Percentiles rank a stretch among this genome's conserved stretches.
Evolutionary conservation across 2,797 vertebrate genomes (phyloP).

Genomic region (Betta splendens): DNA sequence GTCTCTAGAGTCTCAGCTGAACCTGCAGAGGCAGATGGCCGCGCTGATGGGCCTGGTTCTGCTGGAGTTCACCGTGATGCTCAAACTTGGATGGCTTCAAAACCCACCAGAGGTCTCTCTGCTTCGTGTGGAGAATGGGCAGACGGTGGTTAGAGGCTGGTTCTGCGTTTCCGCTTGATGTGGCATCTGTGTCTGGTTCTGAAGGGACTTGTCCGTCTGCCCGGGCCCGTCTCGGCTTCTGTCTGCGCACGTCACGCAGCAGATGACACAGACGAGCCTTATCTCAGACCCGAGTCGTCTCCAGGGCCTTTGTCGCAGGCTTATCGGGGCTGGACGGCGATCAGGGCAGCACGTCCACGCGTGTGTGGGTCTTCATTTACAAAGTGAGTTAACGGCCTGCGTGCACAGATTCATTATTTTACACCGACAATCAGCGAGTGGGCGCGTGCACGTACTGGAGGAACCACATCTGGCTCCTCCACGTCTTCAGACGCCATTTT

Average conservation of each 20-base stretch:
- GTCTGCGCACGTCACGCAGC: constrained; percentile 16
- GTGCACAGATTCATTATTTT: constrained; percentile 21
- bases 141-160: constrained; percentile 34
- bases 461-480: constrained; percentile 47
- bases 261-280: constrained; percentile 32
- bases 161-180: constrained; percentile 40
- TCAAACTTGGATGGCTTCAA: constrained; percentile 17
- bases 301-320: constrained; percentile 12
- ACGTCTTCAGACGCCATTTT: constrained; percentile 51
- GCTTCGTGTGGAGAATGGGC: too few relatives aligned
- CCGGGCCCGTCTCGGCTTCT: constrained; percentile 7
- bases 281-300: constrained; percentile 23
- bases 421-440: constrained; percentile 18
- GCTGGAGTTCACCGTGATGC: too few relatives aligned
- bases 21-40: background rate
- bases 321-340: constrained; percentile 16
- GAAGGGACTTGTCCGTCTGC: constrained; percentile 17
- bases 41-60: too few relatives aligned
- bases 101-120: too few relatives aligned
- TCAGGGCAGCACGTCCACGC: constrained; percentile 13
- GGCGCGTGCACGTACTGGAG: background rate
- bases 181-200: constrained; percentile 20
- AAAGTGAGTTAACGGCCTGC: too few relatives aligned
- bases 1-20: too few relatives aligned
- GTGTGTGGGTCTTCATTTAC: constrained; percentile 19